Base-by-base conservation (phyloP, 1,140 invertebrate genomes). In the Aphaenogaster floridana region DNA sequence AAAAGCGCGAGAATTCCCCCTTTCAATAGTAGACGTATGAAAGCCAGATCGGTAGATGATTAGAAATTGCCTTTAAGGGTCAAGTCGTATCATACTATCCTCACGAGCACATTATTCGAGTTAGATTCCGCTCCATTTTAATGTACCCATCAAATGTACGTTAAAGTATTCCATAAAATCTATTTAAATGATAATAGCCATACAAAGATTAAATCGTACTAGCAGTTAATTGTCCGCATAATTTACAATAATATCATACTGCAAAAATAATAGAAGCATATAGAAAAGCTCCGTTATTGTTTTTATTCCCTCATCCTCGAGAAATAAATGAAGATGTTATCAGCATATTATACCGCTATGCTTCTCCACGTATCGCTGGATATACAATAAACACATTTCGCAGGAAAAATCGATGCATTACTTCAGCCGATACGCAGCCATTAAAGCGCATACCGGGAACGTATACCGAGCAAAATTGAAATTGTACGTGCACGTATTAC, bases 1-100 rank as follows among this genome's bases (percentile, higher is more conserved):
- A 90, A 89, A 91, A 76, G 69, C 64, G 87, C 50, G 83, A 86
- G 76, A 74, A 85, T 79, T 84, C 45, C 21, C 45, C 21, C 61
- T 77, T 77, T 76, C 74, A 79, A 21, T 39, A 57, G n/a, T 36
- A 21, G 54, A 54, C 52, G 64, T 74, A 39, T 68, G 76, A 64
- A 74, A 80, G 71, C 66, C 66, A n/a, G 34, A 86, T 88, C 42
- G 34, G 50, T 45, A 59, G 39, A 59, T 88, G 83, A 79, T 79
- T 80, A 80, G 34, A 59, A 81, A 86, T 61, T 66, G 39, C n/a
- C n/a, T 59, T 59, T 54, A 39, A 15, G 1, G 45, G 11, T 48
- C 54, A 72, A 83, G 45, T 57, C 34, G 34, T 83, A 61, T 76
- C 42, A n/a, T n/a, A 61, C 21, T 11, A 83, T 61, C n/a, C 28